Evolutionary conservation across 2,888 invertebrate species (phyloP).

Genomic region (Lycia hirtaria): DNA sequence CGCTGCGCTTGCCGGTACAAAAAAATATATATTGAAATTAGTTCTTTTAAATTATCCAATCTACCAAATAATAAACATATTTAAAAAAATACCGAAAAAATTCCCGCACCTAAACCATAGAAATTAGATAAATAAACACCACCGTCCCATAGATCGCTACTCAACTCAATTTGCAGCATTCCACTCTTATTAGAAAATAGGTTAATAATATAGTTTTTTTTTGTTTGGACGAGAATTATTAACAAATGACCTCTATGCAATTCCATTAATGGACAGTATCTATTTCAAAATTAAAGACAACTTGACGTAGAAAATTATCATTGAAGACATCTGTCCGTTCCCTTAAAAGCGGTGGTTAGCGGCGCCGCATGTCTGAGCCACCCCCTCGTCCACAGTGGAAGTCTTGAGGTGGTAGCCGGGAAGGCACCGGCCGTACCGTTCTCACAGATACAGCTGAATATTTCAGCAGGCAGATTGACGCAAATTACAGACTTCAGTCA

Average conservation of each 20-base stretch:
- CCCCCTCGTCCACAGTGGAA: constrained; percentile 39
- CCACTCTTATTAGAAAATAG: too few species aligned
- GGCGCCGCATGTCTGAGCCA: constrained; percentile 38
- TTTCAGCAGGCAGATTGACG: constrained; percentile 67
- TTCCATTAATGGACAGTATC: constrained; percentile 7
- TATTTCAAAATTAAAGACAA: not conserved
- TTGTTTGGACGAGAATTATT: not conserved
- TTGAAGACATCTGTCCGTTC: constrained; percentile 63
- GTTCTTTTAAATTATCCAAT: too few species aligned
- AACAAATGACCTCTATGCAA: not conserved
- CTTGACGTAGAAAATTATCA: constrained; percentile 38
- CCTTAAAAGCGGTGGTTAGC: constrained; percentile 46
- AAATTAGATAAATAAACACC: too few species aligned
- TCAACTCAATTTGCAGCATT: too few species aligned
- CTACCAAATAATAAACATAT: too few species aligned
- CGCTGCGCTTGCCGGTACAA: too few species aligned
- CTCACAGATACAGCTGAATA: constrained; percentile 73
- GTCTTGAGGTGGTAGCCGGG: constrained; percentile 43
- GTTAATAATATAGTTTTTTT: not conserved
- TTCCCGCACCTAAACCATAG: too few species aligned
- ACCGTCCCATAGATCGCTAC: too few species aligned
- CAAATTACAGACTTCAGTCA: constrained; percentile 74
- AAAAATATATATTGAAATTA: too few species aligned
- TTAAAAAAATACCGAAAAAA: too few species aligned
- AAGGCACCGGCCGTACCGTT: constrained; percentile 59